These are phyloP conservation scores for Drosophila funebris DNA, from an alignment of 1,140 invertebrate species.

Conservation along the genomic window DNA sequence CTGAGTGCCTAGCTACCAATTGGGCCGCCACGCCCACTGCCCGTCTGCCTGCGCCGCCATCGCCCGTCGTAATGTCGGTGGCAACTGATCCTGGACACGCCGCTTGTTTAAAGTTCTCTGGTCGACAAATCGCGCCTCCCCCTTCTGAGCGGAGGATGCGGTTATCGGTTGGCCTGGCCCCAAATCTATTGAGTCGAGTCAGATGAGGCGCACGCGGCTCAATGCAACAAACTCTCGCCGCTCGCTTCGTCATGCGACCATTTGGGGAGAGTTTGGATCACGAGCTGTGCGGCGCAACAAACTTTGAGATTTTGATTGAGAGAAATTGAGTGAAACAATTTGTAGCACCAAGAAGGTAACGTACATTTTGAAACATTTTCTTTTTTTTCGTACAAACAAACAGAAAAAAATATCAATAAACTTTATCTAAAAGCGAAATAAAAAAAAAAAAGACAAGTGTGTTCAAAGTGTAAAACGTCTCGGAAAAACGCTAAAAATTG, in stretches of 20 bases:
- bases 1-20: slow-evolving; percentile 65
- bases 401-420: slow-evolving; percentile 35
- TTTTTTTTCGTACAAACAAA: slow-evolving; percentile 64
- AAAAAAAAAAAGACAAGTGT: slow-evolving; percentile 82
- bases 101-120: slow-evolving; percentile 58
- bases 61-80: slow-evolving; percentile 45
- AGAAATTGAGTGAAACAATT: slow-evolving; percentile 80
- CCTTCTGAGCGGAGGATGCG: slow-evolving; percentile 32
- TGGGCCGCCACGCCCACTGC: slow-evolving; percentile 54
- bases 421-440: slow-evolving; percentile 49
- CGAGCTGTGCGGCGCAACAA: slow-evolving; percentile 70
- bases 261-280: slow-evolving; percentile 73
- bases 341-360: slow-evolving; percentile 81
- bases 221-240: slow-evolving; percentile 76
- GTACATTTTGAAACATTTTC: slow-evolving; percentile 82
- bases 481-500: slow-evolving; percentile 79
- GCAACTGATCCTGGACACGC: slow-evolving; percentile 68
- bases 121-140: slow-evolving; percentile 39
- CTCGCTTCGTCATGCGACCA: slow-evolving; percentile 69
- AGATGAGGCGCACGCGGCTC: slow-evolving; percentile 73
- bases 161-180: slow-evolving; percentile 44
- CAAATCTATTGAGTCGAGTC: slow-evolving; percentile 40
- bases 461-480: slow-evolving; percentile 80
- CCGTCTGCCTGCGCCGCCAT: slow-evolving; percentile 62
- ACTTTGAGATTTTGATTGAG: slow-evolving; percentile 80